A percentile compares a stretch with the other conserved stretches of the same genome.
These are phyloP conservation scores for Eremophila alpestris DNA, from an alignment of 2,797 vertebrate species.

Conservation along the genomic window DNA sequence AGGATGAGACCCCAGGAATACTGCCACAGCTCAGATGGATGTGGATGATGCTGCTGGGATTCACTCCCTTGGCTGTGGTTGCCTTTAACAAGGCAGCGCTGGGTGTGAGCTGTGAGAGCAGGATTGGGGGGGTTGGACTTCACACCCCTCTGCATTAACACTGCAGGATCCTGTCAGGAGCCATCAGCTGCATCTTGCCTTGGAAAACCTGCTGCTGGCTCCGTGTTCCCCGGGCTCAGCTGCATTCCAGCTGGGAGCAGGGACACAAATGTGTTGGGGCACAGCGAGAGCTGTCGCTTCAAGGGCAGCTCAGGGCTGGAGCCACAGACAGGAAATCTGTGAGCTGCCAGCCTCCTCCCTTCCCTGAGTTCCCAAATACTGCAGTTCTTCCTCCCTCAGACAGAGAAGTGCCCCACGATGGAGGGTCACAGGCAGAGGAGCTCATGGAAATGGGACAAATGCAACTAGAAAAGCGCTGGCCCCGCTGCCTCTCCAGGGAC, in stretches of 20 bases:
- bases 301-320: not conserved
- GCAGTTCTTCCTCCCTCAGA: not conserved
- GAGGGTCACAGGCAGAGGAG: not conserved
- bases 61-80: not conserved
- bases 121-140: not conserved
- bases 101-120: not conserved
- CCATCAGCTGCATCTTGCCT: not conserved
- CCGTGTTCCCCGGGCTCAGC: not conserved
- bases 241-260: not conserved
- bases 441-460: not conserved
- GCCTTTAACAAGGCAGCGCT: not conserved
- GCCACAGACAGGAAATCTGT: not conserved
- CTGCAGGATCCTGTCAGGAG: not conserved
- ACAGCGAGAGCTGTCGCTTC: not conserved
- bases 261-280: not conserved
- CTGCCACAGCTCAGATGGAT: not conserved
- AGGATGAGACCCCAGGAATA: not conserved
- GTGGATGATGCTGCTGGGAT: not conserved
- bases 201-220: not conserved
- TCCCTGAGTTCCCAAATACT: not conserved
- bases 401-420: not conserved
- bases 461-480: not conserved
- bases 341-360: not conserved
- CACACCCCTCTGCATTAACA: not conserved
- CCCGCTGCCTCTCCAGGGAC: not conserved